Evolutionary conservation across 2,113 vertebrate species (phyloP).

Genomic region (Phyllostomus discolor): DNA sequence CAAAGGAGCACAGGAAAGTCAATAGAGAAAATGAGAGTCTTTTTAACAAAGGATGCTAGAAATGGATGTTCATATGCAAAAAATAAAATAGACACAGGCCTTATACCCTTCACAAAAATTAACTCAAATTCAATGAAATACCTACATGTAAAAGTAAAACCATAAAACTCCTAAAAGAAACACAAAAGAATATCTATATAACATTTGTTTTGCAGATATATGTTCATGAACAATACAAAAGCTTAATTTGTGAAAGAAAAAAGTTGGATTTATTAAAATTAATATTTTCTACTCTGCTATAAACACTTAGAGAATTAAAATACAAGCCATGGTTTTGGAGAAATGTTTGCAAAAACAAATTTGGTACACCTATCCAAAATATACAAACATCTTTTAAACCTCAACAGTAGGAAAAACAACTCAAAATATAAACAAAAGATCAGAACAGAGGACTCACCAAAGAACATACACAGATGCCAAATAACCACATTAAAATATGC

Average conservation of each 20-base stretch:
- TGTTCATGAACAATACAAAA: not conserved
- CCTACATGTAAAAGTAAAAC: no score
- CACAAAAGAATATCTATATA: not conserved
- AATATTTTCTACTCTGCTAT: not conserved
- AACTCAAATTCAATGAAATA: no score
- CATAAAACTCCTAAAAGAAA: no score
- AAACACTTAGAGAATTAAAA: not conserved
- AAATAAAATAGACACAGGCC: not conserved
- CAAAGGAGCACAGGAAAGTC: not conserved
- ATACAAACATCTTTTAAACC: not conserved
- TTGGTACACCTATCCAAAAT: not conserved
- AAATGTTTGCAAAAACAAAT: conserved; percentile 10
- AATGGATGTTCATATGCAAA: not conserved
- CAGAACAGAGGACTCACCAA: not conserved
- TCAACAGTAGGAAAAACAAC: not conserved
- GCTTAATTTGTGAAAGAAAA: not conserved
- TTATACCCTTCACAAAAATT: no score
- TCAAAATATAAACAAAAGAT: not conserved
- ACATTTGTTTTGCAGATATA: not conserved
- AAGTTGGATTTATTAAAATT: not conserved
- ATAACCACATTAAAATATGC: not conserved
- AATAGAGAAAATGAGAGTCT: not conserved
- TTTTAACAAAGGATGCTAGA: not conserved
- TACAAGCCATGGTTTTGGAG: not conserved
- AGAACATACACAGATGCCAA: not conserved